Base-by-base conservation (phyloP, 2,113 vertebrate species). In the Prietella phreatophila region DNA sequence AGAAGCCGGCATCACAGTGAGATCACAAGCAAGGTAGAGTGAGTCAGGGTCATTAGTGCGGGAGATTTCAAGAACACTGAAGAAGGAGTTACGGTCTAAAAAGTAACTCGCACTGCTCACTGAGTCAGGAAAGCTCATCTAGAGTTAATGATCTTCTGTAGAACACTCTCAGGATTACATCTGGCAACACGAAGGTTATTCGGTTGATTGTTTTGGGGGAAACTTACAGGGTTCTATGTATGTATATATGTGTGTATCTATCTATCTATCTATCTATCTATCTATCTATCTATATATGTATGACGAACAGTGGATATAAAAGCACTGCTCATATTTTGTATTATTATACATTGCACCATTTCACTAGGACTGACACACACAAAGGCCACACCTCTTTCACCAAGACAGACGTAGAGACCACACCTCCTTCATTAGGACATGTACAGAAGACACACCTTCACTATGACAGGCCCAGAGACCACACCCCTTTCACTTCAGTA, bases 21-120 rank as follows among this genome's bases (percentile, higher is more conserved):
- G 65, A 83, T 63, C 47, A 83, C 63, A 83, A 67, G n/a, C 81
- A 19, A 39, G 39, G 58, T 75, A 85, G 69, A 87, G 83, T 78
- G 80, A 82, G 69, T 56, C 15, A 22, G 63, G 83, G 89, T 90
- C 81, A 88, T 90, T 87, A 87, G 55, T n/a, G 65, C 56, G 19
- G 76, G 6, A 30, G 63, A 56, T 63, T 73, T 75, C n/a, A 30
- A 20, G 82, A 83, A 86, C 84, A 60, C 69, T 69, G 69, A 33
- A 22, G n/a, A 39, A 65, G 10, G 83, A 80, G 30, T 80, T 19
- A 80, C 13, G 58, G 83, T 14, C 13, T 58, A 42, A 25, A 27
- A 19, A 82, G 30, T 8, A 17, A 82, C 80, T 42, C 56, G 39
- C 30, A 58, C 79, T 60, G 55, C 33, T 60, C 80, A 82, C 20